Base-by-base conservation (phyloP, 2,888 invertebrate species). In the Tachina fera region DNA sequence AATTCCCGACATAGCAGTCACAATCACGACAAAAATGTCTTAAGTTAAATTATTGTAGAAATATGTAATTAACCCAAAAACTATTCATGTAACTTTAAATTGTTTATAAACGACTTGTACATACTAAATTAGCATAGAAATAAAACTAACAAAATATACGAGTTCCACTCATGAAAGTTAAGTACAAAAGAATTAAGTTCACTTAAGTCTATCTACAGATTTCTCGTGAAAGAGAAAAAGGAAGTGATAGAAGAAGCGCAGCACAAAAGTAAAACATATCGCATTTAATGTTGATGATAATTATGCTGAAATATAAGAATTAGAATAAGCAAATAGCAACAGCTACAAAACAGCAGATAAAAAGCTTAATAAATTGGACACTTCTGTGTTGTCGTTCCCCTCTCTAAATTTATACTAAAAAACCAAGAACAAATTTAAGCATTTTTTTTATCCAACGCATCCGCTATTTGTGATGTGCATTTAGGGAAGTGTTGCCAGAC, bases 391-490 rank as follows among this genome's bases (percentile, higher is more conserved):
- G 39, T 51, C 2, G 41, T 31, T 31, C 19, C 10, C 19, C 68
- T 39, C 31, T 11, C 10, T 31, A 1, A 22, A 8, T 8, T 39
- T 1, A 60, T n/a, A n/a, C 14, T 56, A 47, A 0, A 49, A 31
- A 31, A 31, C 31, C 8, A 61, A 49, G 61, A 49, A 58, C 5
- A 3, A 39, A 19, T 76, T 19, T 56, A 47, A 58, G 31, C 43
- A 53, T 67, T 47, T 60, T 22, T n/a, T 68, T 81, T 81, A 75
- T 74, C 60, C 61, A 51, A 51, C 19, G 61, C 74, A 81, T 81
- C 74, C 81, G 75, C 67, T 81, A 81, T 61, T 74, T 53, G 51
- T 68, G 75, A 81, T 61, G 68, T 51, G 31, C 31, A 58, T 67
- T 22, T 1, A 74, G 31, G 56, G 53, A n/a, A 31, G 45, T 19